Conservation (phyloP, 2,113 vertebrate species). For the Strix uralensis region DNA sequence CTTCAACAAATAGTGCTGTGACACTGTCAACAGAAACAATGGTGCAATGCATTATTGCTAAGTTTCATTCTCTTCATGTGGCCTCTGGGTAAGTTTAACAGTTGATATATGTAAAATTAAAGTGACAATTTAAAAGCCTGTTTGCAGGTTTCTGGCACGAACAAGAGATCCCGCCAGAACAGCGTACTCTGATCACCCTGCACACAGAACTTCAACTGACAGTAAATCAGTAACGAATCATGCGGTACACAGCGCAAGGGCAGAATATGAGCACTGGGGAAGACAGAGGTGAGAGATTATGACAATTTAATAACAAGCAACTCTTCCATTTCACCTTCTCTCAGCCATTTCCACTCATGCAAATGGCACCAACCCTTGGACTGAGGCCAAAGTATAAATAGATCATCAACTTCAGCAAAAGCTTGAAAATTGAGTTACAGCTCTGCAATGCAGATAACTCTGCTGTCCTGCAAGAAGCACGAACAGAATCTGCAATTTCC, state of each 20-base stretch:
- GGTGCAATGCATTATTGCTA: accelerated
- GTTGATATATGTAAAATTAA: not conserved
- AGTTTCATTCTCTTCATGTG: not conserved
- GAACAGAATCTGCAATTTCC: not conserved
- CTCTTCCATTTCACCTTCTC: not conserved
- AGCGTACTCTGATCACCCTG: not conserved
- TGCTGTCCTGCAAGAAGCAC: not conserved
- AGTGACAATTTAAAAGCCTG: not conserved
- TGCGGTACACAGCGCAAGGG: accelerated
- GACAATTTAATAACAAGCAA: not conserved
- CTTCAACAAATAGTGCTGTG: not conserved
- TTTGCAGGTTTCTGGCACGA: not conserved
- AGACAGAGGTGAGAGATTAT: not conserved
- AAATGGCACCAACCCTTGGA: not conserved
- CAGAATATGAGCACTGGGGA: not conserved
- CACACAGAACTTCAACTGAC: not conserved
- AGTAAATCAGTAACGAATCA: not conserved
- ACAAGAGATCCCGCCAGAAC: not conserved
- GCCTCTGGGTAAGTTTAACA: not conserved
- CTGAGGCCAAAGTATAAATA: not conserved
- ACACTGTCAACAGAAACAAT: accelerated
- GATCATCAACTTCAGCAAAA: not conserved
- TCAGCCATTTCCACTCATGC: not conserved
- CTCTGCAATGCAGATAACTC: not conserved
- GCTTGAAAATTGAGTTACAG: not conserved